A percentile compares a stretch with the other conserved stretches of the same genome.
Evolutionary conservation across 2,113 vertebrate species (phyloP).

Genomic region (Heterotis niloticus): DNA sequence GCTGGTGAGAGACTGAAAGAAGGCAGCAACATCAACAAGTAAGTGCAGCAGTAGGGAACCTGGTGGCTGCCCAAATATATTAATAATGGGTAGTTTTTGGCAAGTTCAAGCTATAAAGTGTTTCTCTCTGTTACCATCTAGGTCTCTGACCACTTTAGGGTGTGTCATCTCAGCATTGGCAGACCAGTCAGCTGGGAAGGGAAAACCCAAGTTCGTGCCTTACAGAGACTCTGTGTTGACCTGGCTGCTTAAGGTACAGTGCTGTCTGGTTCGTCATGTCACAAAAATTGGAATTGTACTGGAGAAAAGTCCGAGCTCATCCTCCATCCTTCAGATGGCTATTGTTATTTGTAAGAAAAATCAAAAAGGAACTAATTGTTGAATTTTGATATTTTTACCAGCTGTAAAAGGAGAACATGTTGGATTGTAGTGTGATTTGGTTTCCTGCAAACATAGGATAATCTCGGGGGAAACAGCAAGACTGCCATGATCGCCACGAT

Average conservation of each 20-base stretch:
- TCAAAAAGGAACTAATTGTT: too few species aligned
- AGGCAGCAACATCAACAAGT: constrained; percentile 99
- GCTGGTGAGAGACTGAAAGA: constrained; percentile 95
- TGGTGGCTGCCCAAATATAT: not conserved
- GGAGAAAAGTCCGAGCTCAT: not conserved
- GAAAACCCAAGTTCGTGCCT: constrained; percentile 94
- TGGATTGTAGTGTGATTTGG: too few species aligned
- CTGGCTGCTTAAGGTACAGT: constrained; percentile 94
- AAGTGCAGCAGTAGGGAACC: constrained; percentile 6
- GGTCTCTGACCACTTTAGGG: constrained; percentile 92
- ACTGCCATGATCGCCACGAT: constrained; percentile 98
- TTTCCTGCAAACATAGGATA: constrained; percentile 71
- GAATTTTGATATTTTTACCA: too few species aligned
- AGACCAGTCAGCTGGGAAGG: constrained; percentile 93
- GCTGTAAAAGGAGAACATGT: too few species aligned
- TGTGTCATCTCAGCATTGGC: constrained; percentile 96
- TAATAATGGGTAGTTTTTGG: not conserved
- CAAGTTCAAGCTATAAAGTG: not conserved
- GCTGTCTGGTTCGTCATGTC: not conserved
- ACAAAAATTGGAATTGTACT: not conserved
- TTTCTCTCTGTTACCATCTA: constrained; percentile 41
- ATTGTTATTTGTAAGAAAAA: too few species aligned
- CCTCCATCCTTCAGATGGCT: not conserved
- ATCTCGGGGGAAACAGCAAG: constrained; percentile 95
- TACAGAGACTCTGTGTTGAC: constrained; percentile 98